Evolutionary conservation across 1,140 invertebrate species (phyloP).

Genomic region (Carposina sasakii): DNA sequence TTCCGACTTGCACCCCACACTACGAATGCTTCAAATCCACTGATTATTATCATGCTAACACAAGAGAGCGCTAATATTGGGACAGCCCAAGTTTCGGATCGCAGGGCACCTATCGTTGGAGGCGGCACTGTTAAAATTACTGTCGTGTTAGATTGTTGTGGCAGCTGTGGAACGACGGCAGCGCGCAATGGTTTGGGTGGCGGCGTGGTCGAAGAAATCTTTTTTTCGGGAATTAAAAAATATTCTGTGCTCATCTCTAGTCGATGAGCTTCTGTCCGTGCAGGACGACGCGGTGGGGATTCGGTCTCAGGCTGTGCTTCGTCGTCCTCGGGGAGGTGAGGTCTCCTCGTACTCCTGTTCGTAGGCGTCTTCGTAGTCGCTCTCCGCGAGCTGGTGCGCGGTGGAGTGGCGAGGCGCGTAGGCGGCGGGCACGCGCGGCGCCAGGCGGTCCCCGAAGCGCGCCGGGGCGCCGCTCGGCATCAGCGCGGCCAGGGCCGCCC

Average conservation of each 20-base stretch:
- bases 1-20: slow-evolving; percentile 89
- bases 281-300: slow-evolving; percentile 47
- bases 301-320: slow-evolving; percentile 34
- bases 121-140: slow-evolving; percentile 27
- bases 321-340: slow-evolving; percentile 30
- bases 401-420: slow-evolving; percentile 49
- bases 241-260: slow-evolving; percentile 85
- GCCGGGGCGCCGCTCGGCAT: slow-evolving; percentile 36
- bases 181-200: slow-evolving; percentile 30
- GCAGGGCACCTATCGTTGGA: slow-evolving; percentile 65
- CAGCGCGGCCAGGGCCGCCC: slow-evolving; percentile 40
- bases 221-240: slow-evolving; percentile 77
- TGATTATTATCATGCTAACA: slow-evolving; percentile 85
- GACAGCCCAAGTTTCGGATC: slow-evolving; percentile 88
- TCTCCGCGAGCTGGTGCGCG: slow-evolving; percentile 33
- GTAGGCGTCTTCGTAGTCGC: slow-evolving; percentile 43
- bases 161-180: slow-evolving; percentile 25
- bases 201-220: slow-evolving; percentile 41
- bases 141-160: slow-evolving; percentile 36
- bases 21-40: slow-evolving; percentile 91
- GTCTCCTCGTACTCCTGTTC: slow-evolving; percentile 47
- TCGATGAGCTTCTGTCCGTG: slow-evolving; percentile 73
- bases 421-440: slow-evolving; percentile 57
- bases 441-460: slow-evolving; percentile 66
- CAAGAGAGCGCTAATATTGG: slow-evolving; percentile 86